Evolutionary conservation across 2,113 vertebrate genomes (phyloP).

Genomic region (Scopus umbretta): DNA sequence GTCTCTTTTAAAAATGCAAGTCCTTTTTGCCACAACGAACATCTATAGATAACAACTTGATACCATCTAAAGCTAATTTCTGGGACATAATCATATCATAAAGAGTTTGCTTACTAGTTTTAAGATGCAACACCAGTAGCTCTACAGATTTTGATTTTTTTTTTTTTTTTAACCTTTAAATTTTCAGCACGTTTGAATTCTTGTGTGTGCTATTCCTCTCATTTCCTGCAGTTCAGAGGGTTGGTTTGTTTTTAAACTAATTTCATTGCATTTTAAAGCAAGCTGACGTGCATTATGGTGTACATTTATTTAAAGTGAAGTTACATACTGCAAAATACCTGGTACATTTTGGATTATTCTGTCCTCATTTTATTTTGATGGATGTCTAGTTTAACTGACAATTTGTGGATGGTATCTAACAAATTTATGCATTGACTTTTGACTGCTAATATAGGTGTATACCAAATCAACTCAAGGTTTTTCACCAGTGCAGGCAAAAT

Average conservation of each 20-base stretch:
- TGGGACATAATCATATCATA: not conserved
- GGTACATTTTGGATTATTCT: not conserved
- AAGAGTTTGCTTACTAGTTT: not conserved
- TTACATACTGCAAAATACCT: not conserved
- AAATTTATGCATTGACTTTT: not conserved
- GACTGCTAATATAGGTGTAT: not conserved
- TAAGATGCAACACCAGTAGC: not conserved
- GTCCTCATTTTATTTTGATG: not conserved
- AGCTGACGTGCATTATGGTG: not conserved
- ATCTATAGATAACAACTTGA: not conserved
- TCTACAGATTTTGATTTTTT: not conserved
- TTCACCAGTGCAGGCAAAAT: not conserved
- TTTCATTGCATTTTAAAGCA: not conserved
- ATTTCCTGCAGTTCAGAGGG: not conserved
- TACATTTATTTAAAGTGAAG: not conserved
- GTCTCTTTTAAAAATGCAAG: not conserved
- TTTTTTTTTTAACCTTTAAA: not conserved
- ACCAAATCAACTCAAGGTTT: not conserved
- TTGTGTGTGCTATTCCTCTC: not conserved
- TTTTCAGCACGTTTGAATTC: not conserved
- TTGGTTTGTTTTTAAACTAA: not conserved
- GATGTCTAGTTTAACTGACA: not conserved
- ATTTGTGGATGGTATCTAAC: not conserved
- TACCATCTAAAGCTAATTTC: not conserved
- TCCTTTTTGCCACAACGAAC: not conserved